These are phyloP conservation scores for Anolis apletophallus DNA, from an alignment of 2,797 vertebrate genomes.

Conservation along the genomic window DNA sequence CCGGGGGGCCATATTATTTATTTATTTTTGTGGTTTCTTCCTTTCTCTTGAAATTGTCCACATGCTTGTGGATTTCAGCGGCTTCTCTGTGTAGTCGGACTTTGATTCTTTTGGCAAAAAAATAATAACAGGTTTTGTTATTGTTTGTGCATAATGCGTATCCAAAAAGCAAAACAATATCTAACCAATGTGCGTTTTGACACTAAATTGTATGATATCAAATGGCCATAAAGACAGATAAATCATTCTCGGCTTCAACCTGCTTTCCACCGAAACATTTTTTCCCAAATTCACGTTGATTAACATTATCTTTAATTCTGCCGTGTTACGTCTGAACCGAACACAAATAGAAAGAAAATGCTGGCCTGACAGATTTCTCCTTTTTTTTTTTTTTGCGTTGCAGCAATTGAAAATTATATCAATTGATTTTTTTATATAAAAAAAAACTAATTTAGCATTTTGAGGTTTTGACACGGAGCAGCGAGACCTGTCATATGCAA, in stretches of 20 bases:
- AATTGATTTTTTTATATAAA: not conserved
- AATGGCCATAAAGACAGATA: too few species aligned
- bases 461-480: not conserved
- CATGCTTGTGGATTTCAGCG: too few species aligned
- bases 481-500: not conserved
- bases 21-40: too few species aligned
- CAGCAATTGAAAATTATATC: not conserved
- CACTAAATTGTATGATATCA: slow-evolving; percentile 63
- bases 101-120: not conserved
- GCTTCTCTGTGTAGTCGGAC: too few species aligned
- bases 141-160: not conserved
- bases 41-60: too few species aligned
- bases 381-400: slow-evolving; percentile 28
- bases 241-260: not conserved
- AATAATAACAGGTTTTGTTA: not conserved
- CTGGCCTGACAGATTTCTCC: slow-evolving; percentile 27
- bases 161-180: not conserved
- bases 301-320: slow-evolving; percentile 14
- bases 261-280: not conserved
- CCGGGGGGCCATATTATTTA: too few species aligned
- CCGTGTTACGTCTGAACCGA: not conserved
- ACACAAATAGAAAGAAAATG: slow-evolving; percentile 24
- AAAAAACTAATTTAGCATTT: not conserved
- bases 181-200: slow-evolving; percentile 63
- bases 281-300: slow-evolving; percentile 8